Percentiles rank a stretch among this genome's conserved stretches.
Conservation (phyloP, 2,113 vertebrate genomes). For the Variabilichromis moorii region DNA sequence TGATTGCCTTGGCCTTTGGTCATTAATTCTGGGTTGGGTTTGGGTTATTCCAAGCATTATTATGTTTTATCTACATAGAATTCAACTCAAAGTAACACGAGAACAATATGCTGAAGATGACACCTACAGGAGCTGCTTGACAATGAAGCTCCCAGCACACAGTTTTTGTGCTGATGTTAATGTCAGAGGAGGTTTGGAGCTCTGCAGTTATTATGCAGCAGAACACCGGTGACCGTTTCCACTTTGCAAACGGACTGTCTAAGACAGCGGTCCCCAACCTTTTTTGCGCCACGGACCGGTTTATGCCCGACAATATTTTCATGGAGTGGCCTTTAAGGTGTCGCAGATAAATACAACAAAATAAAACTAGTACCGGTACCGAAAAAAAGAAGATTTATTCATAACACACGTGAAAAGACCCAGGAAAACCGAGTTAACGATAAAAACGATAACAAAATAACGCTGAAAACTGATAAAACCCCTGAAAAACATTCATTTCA, state of each 20-base stretch:
- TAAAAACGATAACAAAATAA: too few species aligned
- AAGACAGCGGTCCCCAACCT: too few species aligned
- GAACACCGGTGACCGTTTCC: background rate
- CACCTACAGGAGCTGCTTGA: background rate
- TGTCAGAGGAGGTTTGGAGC: background rate
- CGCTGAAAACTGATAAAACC: too few species aligned
- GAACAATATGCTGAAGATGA: background rate
- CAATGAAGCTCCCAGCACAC: background rate
- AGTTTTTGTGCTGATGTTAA: background rate
- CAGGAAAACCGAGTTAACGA: too few species aligned
- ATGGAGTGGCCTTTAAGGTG: too few species aligned
- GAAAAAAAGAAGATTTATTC: too few species aligned
- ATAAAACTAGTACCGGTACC: too few species aligned
- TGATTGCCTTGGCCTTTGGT: fast-evolving
- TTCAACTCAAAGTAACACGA: fast-evolving
- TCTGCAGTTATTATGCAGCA: background rate
- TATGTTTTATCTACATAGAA: background rate
- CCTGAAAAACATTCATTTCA: too few species aligned
- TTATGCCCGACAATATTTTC: too few species aligned
- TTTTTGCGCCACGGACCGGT: too few species aligned
- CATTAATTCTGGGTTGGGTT: background rate
- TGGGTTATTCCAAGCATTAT: background rate
- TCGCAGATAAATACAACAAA: too few species aligned
- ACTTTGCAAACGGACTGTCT: background rate
- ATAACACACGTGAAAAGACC: too few species aligned